Base-by-base conservation (phyloP, 1,140 invertebrate species). In the Spodoptera litura region DNA sequence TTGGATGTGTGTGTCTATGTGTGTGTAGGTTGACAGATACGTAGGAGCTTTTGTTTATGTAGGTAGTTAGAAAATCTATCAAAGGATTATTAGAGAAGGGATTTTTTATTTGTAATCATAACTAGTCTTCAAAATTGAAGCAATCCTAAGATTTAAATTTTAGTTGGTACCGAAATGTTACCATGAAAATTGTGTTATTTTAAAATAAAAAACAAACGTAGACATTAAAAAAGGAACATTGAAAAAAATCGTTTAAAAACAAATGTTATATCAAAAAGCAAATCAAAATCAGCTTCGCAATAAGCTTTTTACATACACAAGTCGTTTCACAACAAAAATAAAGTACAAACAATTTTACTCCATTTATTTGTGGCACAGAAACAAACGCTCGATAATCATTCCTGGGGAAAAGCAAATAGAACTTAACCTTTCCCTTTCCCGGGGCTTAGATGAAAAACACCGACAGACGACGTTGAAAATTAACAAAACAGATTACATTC, bases 401-500 rank as follows among this genome's bases (percentile, higher is more conserved):
- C 81, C 71, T 77, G 20, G 78, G 59, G 68, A 68, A 79, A 81
- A 83, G 77, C 82, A 87, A 89, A 89, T 68, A 89, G 25, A 73
- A 82, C 55, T 78, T 78, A 84, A 79, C 70, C 78, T 66, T 80
- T 78, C 81, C 81, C 77, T 79, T 82, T 15, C 25, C 75, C 55
- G 70, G 53, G 68, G 27, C 49, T 78, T 81, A 82, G 82, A 83
- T 82, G 86, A 85, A 90, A 90, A 90, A 87, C 84, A 61, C 83
- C 81, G 88, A 85, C 85, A 86, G 87, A 90, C 88, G 84, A 75
- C 78, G 79, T 84, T 87, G 83, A 84, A 88, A 91, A 92, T 93
- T 93, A 93, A 93, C 90, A 91, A 92, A 93, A 92, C 89, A 90
- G 90, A 93, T 93, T 92, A 92, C 87, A 88, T 89, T 88, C 81